phyloP scores from a whole-genome alignment of 2,797 vertebrate species.

The Anguilla pacifica region DNA sequence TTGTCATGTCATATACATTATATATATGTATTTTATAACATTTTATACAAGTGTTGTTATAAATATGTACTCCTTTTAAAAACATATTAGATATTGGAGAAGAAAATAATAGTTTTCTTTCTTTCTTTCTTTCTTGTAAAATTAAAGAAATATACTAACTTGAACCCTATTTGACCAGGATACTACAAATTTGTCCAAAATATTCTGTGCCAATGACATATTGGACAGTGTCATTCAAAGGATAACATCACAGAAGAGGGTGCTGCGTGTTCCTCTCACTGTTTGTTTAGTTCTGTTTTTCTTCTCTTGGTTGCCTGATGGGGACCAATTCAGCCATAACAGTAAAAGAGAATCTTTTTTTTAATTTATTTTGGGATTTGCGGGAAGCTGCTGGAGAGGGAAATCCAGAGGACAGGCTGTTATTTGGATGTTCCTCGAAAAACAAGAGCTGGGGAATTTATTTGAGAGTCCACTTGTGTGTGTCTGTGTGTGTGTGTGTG shows the following conservation, averaged over 20 bases:
- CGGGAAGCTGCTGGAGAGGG: neutral
- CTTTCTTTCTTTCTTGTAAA: neutral
- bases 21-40: neutral
- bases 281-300: neutral
- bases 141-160: neutral
- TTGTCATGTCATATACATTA: neutral
- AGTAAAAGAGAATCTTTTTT: neutral
- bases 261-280: neutral
- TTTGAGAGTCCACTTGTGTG: neutral
- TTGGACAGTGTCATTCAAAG: neutral
- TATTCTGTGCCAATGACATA: neutral
- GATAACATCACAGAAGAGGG: neutral
- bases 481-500: conserved; percentile 1
- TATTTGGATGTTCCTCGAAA: neutral
- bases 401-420: neutral
- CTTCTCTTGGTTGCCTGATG: neutral
- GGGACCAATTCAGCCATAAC: neutral
- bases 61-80: neutral
- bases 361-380: neutral
- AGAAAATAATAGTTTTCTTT: neutral
- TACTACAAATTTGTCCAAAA: neutral
- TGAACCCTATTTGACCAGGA: neutral
- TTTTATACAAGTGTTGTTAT: neutral
- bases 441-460: conserved; percentile 4
- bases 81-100: neutral